Conservation (phyloP, 2,113 vertebrate species). For the Lepus europaeus region DNA sequence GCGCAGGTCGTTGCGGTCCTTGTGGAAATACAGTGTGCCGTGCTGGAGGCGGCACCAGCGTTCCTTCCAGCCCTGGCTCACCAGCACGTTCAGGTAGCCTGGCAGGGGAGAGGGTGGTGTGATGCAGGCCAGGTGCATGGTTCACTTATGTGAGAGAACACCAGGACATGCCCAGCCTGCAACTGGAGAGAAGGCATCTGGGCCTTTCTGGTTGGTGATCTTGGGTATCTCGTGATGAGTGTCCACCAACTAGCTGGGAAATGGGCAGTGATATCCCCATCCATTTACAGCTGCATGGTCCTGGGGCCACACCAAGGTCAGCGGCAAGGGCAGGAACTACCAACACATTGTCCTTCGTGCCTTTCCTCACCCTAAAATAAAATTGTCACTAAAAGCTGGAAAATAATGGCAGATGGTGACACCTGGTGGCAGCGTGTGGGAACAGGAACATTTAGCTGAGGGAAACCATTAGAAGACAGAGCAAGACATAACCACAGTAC, state of each 20-base stretch:
- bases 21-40: conserved; percentile 94
- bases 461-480: not conserved
- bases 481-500: not conserved
- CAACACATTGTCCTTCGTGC: not conserved
- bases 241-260: not conserved
- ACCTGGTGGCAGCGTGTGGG: conserved; percentile 46
- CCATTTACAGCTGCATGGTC: not conserved
- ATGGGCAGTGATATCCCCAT: not conserved
- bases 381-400: not conserved
- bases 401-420: conserved; percentile 57
- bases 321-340: not conserved
- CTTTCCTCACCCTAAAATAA: not conserved
- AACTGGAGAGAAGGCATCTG: not conserved
- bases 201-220: not conserved
- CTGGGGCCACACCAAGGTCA: not conserved
- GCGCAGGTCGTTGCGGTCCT: conserved; percentile 91
- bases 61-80: conserved; percentile 96
- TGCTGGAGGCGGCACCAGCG: conserved; percentile 94
- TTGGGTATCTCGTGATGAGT: not conserved
- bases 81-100: conserved; percentile 95
- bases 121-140: not conserved
- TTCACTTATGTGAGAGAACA: not conserved
- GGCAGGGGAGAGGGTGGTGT: not conserved
- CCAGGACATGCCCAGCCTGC: not conserved
- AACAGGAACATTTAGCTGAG: not conserved